phyloP scores from a whole-genome alignment of 1,140 invertebrate species.

The Bicyclus anynana region DNA sequence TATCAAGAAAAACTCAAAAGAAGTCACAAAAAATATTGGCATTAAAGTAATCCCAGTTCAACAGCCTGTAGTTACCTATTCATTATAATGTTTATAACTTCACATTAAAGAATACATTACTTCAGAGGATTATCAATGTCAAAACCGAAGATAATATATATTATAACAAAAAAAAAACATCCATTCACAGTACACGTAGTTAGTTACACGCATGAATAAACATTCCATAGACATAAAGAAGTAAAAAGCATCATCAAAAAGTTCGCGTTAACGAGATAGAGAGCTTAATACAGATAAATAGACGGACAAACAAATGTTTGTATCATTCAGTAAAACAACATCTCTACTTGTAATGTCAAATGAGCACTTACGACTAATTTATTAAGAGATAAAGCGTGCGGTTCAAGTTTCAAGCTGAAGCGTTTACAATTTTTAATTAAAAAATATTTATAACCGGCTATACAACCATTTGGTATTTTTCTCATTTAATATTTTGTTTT shows the following conservation, averaged over 20 bases:
- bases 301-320: slow-evolving; percentile 21
- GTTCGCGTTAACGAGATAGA: slow-evolving; percentile 16
- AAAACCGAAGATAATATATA: neutral
- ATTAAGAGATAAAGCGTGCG: slow-evolving; percentile 31
- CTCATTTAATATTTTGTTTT: no score
- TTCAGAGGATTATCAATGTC: neutral
- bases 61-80: neutral
- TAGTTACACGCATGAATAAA: neutral
- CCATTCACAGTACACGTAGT: neutral
- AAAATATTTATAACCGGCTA: no score
- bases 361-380: slow-evolving; percentile 35
- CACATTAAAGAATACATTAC: neutral
- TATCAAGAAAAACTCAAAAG: no score
- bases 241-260: slow-evolving; percentile 7
- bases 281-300: slow-evolving; percentile 29
- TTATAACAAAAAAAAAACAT: neutral
- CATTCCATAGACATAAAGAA: neutral
- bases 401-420: slow-evolving; percentile 7
- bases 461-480: no score
- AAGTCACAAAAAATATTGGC: no score
- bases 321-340: slow-evolving; percentile 16
- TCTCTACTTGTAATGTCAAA: slow-evolving; percentile 21
- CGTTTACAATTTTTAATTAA: neutral
- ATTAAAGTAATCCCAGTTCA: neutral
- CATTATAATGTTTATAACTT: neutral